A percentile compares a stretch with the other conserved stretches of the same genome.
These are phyloP conservation scores for Tipula lateralis DNA, from an alignment of 2,888 invertebrate species.

Conservation along the genomic window DNA sequence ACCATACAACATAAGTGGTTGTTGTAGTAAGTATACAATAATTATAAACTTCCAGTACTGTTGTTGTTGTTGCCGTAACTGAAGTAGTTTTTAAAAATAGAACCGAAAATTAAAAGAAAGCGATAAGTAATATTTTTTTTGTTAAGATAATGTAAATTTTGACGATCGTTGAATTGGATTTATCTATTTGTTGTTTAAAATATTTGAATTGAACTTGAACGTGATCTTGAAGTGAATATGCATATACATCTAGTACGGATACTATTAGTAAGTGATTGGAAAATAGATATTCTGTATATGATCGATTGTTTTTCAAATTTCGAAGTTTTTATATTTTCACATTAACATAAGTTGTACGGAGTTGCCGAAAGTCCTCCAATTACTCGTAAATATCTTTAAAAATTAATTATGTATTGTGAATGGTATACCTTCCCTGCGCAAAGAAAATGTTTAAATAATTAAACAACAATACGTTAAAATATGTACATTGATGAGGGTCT, in stretches of 20 bases:
- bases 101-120: not conserved
- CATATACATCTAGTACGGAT: no score
- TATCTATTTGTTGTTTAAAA: not conserved
- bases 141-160: not conserved
- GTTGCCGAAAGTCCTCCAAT: not conserved
- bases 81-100: conserved; percentile 14
- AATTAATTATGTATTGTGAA: not conserved
- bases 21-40: not conserved
- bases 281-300: no score
- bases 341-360: no score
- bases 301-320: no score
- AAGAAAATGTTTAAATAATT: not conserved
- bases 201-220: not conserved
- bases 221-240: not conserved
- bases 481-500: not conserved
- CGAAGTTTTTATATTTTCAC: no score
- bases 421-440: not conserved
- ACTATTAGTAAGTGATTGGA: no score
- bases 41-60: no score
- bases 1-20: not conserved
- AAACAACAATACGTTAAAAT: not conserved
- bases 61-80: not conserved
- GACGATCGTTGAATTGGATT: not conserved
- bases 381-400: not conserved
- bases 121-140: not conserved